Evolutionary conservation across 2,113 vertebrate genomes (phyloP).

Genomic region (Xenopus borealis): DNA sequence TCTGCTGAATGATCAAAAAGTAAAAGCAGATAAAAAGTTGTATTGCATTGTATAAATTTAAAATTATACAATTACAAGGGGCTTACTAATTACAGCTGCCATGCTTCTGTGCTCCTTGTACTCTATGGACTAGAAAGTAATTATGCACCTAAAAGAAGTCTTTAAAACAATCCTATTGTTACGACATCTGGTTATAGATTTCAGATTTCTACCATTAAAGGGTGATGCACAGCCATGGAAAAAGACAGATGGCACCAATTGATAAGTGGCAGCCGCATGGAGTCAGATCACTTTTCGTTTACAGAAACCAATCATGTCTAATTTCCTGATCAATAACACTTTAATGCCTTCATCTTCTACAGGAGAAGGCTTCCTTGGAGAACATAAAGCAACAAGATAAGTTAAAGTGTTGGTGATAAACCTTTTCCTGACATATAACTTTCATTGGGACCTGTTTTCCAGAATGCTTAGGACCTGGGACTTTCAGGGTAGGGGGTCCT

Average conservation of each 20-base stretch:
- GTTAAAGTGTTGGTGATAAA: background rate
- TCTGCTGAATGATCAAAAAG: too few species aligned
- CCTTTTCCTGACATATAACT: too few species aligned
- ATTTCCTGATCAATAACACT: slow-evolving; percentile 42
- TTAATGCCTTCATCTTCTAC: slow-evolving; percentile 35
- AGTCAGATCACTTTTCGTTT: slow-evolving; percentile 33
- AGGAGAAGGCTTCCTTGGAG: slow-evolving; percentile 19
- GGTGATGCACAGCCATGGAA: slow-evolving; percentile 18
- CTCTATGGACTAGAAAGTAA: slow-evolving; percentile 9
- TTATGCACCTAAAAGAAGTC: slow-evolving; percentile 17
- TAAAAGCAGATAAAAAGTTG: too few species aligned
- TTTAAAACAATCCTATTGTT: slow-evolving; percentile 1
- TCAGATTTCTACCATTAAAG: slow-evolving; percentile 34
- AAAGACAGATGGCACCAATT: slow-evolving; percentile 40
- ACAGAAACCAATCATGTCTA: slow-evolving; percentile 37
- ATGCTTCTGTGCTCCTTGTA: background rate
- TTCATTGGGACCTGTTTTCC: too few species aligned
- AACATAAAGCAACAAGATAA: slow-evolving; percentile 8
- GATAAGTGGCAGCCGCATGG: slow-evolving; percentile 12
- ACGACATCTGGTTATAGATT: slow-evolving; percentile 29
- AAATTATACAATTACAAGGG: too few species aligned
- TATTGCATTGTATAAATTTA: too few species aligned
- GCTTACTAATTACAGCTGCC: too few species aligned
- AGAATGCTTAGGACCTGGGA: too few species aligned
- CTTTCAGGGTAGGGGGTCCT: too few species aligned